These are phyloP conservation scores for Drosophila bipectinata DNA, from an alignment of 1,140 invertebrate genomes.

Conservation along the genomic window DNA sequence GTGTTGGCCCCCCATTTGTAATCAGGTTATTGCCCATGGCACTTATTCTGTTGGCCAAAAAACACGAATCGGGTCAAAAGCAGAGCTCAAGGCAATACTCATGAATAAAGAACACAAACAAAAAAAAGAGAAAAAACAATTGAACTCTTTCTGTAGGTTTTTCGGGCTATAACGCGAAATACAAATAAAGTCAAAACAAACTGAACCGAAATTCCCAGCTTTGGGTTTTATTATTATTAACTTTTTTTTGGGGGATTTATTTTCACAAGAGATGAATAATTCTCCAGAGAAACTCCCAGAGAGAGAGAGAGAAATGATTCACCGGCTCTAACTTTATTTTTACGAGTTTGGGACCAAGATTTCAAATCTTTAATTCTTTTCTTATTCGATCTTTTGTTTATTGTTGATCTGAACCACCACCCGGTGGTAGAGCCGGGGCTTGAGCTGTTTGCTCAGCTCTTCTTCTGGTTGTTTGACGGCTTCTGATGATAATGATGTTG, in stretches of 20 bases:
- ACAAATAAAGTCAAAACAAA: conserved; percentile 44
- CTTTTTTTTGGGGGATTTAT: conserved; percentile 36
- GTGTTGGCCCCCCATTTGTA: conserved; percentile 17
- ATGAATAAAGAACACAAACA: background rate
- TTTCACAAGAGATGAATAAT: background rate
- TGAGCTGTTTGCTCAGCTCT: conserved; percentile 17
- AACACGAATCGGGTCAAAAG: conserved; percentile 63
- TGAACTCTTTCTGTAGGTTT: conserved; percentile 10
- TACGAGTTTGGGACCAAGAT: conserved; percentile 15
- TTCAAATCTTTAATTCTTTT: conserved; percentile 12
- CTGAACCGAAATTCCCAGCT: conserved; percentile 42
- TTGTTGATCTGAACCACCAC: conserved; percentile 4
- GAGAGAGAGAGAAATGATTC: conserved; percentile 19
- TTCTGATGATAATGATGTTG: conserved; percentile 44
- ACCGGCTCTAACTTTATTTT: conserved; percentile 33
- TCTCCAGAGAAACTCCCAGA: background rate
- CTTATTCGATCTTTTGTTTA: conserved; percentile 37
- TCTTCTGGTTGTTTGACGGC: conserved; percentile 42
- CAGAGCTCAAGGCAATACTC: conserved; percentile 24
- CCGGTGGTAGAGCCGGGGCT: background rate
- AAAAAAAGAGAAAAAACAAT: background rate
- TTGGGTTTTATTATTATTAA: conserved; percentile 21
- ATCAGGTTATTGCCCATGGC: conserved; percentile 59
- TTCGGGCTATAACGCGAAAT: conserved; percentile 31
- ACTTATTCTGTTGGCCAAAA: background rate